Conservation (phyloP, 1,140 invertebrate genomes). For the Asobara japonica region DNA sequence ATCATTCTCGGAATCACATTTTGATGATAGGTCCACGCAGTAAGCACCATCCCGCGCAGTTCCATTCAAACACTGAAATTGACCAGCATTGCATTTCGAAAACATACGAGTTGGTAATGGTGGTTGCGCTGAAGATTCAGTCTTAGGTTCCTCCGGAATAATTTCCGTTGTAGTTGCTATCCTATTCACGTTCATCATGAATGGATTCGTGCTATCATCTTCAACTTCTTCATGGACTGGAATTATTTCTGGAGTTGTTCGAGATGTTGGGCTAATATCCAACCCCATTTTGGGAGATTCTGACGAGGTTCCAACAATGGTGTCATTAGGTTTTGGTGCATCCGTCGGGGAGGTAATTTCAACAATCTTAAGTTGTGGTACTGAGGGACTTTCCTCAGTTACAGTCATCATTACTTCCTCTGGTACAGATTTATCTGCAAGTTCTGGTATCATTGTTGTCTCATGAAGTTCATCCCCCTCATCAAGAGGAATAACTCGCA, state of each 20-base stretch:
- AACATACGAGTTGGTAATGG: constrained; percentile 45
- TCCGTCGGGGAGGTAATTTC: constrained; percentile 33
- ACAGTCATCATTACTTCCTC: constrained; percentile 22
- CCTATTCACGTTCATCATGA: not conserved
- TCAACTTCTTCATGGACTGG: constrained; percentile 59
- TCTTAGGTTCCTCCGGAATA: not conserved
- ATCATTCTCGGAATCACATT: constrained; percentile 73
- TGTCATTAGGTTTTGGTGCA: not conserved
- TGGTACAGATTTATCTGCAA: constrained; percentile 21
- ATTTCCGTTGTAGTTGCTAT: not conserved
- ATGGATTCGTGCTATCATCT: constrained; percentile 34
- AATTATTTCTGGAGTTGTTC: constrained; percentile 52
- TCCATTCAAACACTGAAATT: constrained; percentile 73
- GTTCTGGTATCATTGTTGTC: constrained; percentile 14
- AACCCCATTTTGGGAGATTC: constrained; percentile 8
- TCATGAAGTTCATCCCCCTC: constrained; percentile 31
- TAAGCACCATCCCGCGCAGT: constrained; percentile 70
- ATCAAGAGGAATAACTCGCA: constrained; percentile 57
- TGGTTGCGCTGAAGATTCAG: not conserved
- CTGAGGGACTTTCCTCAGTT: constrained; percentile 27
- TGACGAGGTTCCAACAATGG: not conserved
- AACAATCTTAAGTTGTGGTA: constrained; percentile 38
- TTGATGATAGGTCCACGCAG: constrained; percentile 68
- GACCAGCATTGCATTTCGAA: constrained; percentile 69
- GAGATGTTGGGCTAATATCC: not conserved